Conservation (phyloP, 2,888 invertebrate species). For the Drosophila prostipennis region DNA sequence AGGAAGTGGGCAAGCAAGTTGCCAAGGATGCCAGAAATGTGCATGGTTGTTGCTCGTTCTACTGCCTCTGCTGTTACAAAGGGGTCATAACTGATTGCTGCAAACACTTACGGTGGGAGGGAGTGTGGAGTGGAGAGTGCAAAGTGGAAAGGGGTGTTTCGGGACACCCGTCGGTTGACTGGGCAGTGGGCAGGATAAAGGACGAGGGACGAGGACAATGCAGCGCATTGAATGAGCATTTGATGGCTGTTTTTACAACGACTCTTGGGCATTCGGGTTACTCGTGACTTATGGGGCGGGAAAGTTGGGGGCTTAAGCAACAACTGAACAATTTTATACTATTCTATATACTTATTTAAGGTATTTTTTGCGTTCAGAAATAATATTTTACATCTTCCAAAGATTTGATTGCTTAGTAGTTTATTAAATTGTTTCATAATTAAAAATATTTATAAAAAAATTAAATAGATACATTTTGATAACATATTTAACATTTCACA, state of each 20-base stretch:
- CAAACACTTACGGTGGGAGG: constrained; percentile 61
- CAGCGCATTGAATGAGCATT: constrained; percentile 44
- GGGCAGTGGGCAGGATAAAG: constrained; percentile 26
- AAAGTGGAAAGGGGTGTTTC: background rate
- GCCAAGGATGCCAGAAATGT: constrained; percentile 45
- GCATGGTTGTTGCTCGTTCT: constrained; percentile 32
- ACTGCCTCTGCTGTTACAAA: constrained; percentile 32
- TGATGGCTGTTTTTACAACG: constrained; percentile 38
- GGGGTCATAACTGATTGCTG: constrained; percentile 76
- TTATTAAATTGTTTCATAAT: too few relatives aligned
- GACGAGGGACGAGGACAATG: constrained; percentile 26
- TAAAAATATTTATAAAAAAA: too few relatives aligned
- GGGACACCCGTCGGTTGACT: constrained; percentile 24
- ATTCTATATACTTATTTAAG: too few relatives aligned
- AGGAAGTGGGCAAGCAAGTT: constrained; percentile 61
- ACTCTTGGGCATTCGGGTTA: constrained; percentile 47
- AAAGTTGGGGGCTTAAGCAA: constrained; percentile 14
- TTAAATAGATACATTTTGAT: too few relatives aligned
- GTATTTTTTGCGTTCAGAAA: too few relatives aligned
- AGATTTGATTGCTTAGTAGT: too few relatives aligned
- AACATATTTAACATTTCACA: too few relatives aligned
- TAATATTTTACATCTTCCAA: too few relatives aligned
- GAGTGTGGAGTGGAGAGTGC: background rate
- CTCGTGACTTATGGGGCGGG: constrained; percentile 33
- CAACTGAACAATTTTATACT: constrained; percentile 2